phyloP scores from a whole-genome alignment of 2,888 invertebrate species.

The Aethes cnicana region DNA sequence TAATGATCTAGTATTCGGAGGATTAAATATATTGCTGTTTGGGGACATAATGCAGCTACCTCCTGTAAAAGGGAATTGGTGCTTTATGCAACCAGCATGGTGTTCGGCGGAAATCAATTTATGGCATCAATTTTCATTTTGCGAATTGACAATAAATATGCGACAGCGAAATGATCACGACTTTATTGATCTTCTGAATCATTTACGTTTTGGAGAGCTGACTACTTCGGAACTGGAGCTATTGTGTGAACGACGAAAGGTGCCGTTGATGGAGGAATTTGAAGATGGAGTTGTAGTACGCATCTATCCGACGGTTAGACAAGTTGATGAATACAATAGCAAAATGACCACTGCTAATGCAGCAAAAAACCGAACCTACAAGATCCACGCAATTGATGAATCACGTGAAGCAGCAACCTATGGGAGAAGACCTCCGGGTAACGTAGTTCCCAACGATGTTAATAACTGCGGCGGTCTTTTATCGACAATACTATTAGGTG shows the following conservation, averaged over 20 bases:
- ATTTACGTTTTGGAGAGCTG: constrained; percentile 39
- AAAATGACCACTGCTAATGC: constrained; percentile 31
- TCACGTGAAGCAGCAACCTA: constrained; percentile 39
- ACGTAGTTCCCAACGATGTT: constrained; percentile 33
- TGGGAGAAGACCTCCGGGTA: constrained; percentile 34
- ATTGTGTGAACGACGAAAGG: constrained; percentile 35
- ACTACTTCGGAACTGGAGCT: constrained; percentile 35
- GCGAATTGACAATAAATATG: constrained; percentile 47
- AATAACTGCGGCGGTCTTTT: constrained; percentile 36
- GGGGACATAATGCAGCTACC: constrained; percentile 44
- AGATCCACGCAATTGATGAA: constrained; percentile 33
- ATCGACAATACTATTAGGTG: constrained; percentile 25
- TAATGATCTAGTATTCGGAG: constrained; percentile 35
- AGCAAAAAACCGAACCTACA: too few species aligned
- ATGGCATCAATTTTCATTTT: constrained; percentile 41
- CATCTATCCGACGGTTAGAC: constrained; percentile 40
- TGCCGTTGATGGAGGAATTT: constrained; percentile 36
- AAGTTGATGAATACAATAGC: constrained; percentile 38
- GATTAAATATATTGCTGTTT: constrained; percentile 35
- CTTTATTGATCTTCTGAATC: constrained; percentile 41
- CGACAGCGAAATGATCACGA: constrained; percentile 42
- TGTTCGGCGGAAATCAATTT: constrained; percentile 38
- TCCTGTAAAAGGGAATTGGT: constrained; percentile 42
- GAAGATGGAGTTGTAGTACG: constrained; percentile 38
- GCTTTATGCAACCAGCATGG: constrained; percentile 34